Evolutionary conservation across 1,140 invertebrate genomes (phyloP), one percentile per base, ranked within the genome.

Genomic region (Schmidtea mediterranea): DNA sequence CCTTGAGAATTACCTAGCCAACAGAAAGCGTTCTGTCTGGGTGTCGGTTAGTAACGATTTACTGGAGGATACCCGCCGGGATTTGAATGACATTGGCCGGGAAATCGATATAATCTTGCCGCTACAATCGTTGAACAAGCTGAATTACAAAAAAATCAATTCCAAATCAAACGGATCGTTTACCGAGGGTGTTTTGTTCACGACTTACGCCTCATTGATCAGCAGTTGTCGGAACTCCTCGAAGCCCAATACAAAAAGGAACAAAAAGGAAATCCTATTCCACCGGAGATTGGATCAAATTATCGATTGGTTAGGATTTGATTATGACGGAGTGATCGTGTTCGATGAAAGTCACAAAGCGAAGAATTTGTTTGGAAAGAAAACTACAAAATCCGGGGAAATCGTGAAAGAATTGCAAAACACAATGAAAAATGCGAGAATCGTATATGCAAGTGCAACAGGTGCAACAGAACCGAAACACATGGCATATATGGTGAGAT

Each of bases 291-390:
- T 97, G 55, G 89, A 90, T 57, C 89, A 95, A 67, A 66, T 97
- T 48, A 59, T 95, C 43, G 81, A 94, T 58, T 95, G 89, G 89
- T 90, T 82, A 64, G 87, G 89, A 2, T 78, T 82, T 59, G 81
- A 90, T 62, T 92, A 89, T 62, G 86, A 92, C 65, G 86, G 86
- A 48, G 63, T 78, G 26, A 89, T 98, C 58, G 75, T 98, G 19
- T 97, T 98, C 69, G 92, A 98, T 66, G 92, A 99, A 65, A 98
- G 92, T 69, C 92, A 99, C 69, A 77, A 86, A 56, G 92, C 92
- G 0, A 99, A 99, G 68, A 99, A 99, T 71, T 69, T 98, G 15
- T 89, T 81, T 59, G 87, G 90, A 13, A 76, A 78, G n/a, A 95
- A 95, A 59, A 80, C 89, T 1, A 76, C 75, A 1, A 78, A 78